phyloP scores from a whole-genome alignment of 1,140 invertebrate species.

The Panagrolaimus sp. region DNA sequence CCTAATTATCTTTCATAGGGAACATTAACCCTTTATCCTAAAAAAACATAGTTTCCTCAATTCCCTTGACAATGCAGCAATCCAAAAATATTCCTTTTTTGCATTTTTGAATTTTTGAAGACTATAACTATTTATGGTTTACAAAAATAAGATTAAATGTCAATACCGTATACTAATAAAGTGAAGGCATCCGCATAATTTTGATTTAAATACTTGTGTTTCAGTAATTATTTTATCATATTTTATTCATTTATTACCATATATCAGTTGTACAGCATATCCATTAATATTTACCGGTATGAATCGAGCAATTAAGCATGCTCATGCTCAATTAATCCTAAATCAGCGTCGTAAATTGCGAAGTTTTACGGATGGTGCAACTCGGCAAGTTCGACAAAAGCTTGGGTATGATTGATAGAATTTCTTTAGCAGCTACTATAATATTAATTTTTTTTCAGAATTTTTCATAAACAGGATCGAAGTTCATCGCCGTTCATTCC shows the following conservation, averaged over 20 bases:
- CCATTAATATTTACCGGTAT: constrained; percentile 45
- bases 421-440: background rate
- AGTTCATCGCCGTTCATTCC: no score
- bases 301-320: constrained; percentile 39
- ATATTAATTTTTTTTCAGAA: background rate
- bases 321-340: constrained; percentile 36
- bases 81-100: no score
- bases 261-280: constrained; percentile 40
- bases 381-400: constrained; percentile 27
- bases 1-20: background rate
- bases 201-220: no score
- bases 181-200: no score
- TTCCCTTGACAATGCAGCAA: no score
- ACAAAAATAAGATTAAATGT: no score
- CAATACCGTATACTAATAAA: no score
- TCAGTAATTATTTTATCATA: constrained; percentile 37
- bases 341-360: constrained; percentile 31
- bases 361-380: constrained; percentile 29
- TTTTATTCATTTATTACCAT: constrained; percentile 42
- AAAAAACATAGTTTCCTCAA: no score
- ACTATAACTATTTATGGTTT: background rate
- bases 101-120: no score
- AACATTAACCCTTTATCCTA: no score
- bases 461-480: background rate
- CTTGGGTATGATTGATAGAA: constrained; percentile 17